Evolutionary conservation across 2,113 vertebrate species (phyloP).

Genomic region (Progne subis): DNA sequence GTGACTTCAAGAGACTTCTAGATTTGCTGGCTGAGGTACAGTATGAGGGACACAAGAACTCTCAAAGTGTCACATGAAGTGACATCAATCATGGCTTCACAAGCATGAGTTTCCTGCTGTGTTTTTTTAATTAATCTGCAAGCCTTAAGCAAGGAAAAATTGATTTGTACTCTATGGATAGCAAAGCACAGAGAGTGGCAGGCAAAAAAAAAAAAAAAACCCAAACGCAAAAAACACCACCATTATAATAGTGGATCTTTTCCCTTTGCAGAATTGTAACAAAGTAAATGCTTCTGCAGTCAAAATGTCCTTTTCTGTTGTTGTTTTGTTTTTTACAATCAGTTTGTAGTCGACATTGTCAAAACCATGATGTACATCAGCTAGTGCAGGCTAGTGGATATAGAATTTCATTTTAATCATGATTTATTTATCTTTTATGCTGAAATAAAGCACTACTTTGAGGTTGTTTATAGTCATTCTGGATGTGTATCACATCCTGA

Average conservation of each 20-base stretch:
- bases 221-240: too few relatives aligned
- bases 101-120: neutral
- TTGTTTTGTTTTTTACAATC: neutral
- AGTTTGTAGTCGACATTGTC: neutral
- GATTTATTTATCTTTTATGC: neutral
- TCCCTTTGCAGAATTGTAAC: neutral
- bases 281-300: neutral
- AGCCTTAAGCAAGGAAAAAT: neutral
- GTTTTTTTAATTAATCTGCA: neutral
- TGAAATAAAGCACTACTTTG: neutral
- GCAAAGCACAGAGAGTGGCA: neutral
- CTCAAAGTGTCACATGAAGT: neutral
- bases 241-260: neutral
- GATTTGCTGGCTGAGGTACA: conserved; percentile 85
- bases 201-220: neutral
- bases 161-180: neutral
- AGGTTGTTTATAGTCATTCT: neutral
- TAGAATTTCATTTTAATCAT: neutral
- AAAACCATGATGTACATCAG: neutral
- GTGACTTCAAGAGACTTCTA: conserved; percentile 78
- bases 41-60: neutral
- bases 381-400: neutral
- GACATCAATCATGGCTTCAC: neutral
- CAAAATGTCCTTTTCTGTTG: neutral
- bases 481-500: neutral